These are phyloP conservation scores for Ardeotis arabs DNA, from an alignment of 2,113 vertebrate species.

Conservation along the genomic window DNA sequence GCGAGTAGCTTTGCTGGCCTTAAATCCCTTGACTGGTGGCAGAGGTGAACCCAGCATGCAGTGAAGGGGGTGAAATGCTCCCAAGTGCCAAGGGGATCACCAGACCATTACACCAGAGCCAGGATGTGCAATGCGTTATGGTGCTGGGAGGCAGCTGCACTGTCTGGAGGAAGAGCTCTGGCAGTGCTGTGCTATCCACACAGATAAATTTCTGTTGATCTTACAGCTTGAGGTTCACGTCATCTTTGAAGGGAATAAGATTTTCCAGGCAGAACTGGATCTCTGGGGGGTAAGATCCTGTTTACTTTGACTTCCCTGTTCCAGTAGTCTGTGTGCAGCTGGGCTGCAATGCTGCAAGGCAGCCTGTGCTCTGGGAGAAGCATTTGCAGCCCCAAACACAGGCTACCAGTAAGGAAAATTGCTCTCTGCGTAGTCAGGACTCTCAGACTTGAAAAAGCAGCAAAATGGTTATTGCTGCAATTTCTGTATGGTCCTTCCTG, in stretches of 20 bases:
- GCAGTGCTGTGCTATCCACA: not conserved
- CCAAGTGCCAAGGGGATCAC: not conserved
- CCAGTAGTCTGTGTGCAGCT: not conserved
- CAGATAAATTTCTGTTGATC: conserved; percentile 23
- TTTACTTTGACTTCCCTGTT: conserved; percentile 1
- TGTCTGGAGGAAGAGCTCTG: not conserved
- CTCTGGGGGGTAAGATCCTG: conserved; percentile 90
- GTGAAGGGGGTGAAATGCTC: not conserved
- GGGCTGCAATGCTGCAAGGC: not conserved
- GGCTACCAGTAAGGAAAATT: not conserved
- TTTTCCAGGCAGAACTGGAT: conserved; percentile 87
- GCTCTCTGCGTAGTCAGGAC: not conserved
- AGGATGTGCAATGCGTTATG: not conserved
- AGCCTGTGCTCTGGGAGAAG: not conserved
- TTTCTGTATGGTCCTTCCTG: not conserved
- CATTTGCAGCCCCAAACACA: not conserved
- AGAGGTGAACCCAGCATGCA: not conserved
- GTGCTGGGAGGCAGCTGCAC: not conserved
- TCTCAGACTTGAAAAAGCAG: not conserved
- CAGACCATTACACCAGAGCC: fast-evolving
- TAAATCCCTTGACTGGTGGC: not conserved
- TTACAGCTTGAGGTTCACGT: conserved; percentile 85
- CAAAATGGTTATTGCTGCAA: not conserved
- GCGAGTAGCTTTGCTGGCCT: not conserved
- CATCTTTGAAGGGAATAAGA: conserved; percentile 87